These are phyloP conservation scores for Macquaria australasica DNA, from an alignment of 2,113 vertebrate species.

Conservation along the genomic window DNA sequence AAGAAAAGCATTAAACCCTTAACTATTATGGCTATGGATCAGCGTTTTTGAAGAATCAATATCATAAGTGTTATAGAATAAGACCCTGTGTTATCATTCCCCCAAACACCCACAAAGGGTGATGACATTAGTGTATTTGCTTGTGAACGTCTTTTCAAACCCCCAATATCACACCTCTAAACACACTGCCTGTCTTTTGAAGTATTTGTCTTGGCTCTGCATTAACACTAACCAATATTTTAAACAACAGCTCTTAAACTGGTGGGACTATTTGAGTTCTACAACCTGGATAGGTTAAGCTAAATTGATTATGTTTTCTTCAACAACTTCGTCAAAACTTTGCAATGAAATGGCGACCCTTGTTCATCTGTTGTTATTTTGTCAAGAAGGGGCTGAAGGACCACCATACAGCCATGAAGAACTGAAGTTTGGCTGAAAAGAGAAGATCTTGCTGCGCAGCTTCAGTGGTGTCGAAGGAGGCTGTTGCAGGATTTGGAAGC, in stretches of 20 bases:
- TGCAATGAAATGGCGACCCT: background rate
- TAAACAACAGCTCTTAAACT: background rate
- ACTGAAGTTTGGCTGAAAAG: background rate
- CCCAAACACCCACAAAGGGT: too few relatives aligned
- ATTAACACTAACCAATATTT: background rate
- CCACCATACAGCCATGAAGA: background rate
- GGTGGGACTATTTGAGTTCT: background rate
- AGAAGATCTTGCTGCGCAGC: background rate
- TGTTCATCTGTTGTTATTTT: conserved; percentile 1
- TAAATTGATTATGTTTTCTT: background rate
- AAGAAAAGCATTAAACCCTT: background rate
- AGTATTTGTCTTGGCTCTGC: background rate
- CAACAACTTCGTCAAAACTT: background rate
- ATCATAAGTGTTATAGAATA: background rate
- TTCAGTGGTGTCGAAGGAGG: conserved; percentile 16
- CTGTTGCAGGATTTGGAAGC: conserved; percentile 28
- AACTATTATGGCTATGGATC: background rate
- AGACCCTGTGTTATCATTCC: background rate
- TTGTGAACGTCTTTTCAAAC: background rate
- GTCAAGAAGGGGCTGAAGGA: conserved; percentile 2
- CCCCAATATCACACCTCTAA: background rate
- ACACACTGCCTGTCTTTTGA: background rate
- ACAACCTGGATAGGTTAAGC: background rate
- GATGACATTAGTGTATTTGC: background rate
- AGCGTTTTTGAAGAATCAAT: background rate